A percentile compares a stretch with the other conserved stretches of the same genome.
These are phyloP conservation scores for Listrodromus nycthemerus DNA, from an alignment of 2,888 invertebrate species.

Conservation along the genomic window DNA sequence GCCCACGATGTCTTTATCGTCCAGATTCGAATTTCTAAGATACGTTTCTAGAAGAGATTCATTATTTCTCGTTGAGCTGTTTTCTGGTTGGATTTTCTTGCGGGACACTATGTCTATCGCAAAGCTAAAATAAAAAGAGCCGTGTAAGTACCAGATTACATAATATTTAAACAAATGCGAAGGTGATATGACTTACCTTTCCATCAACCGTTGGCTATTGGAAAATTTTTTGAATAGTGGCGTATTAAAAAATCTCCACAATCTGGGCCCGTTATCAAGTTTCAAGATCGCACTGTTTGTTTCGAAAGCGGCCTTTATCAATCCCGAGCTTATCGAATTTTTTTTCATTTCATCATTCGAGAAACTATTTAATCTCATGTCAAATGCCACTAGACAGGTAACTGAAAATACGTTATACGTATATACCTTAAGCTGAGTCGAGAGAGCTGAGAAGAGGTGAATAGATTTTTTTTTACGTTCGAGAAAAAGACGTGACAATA, in stretches of 20 bases:
- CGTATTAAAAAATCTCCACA: slow-evolving; percentile 91
- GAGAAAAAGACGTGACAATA: slow-evolving; percentile 90
- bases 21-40: slow-evolving; percentile 88
- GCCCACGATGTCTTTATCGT: slow-evolving; percentile 92
- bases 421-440: neutral
- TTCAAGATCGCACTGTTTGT: slow-evolving; percentile 90
- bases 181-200: slow-evolving; percentile 85
- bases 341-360: slow-evolving; percentile 86
- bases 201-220: slow-evolving; percentile 90
- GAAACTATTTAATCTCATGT: slow-evolving; percentile 89
- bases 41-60: slow-evolving; percentile 89
- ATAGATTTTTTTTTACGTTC: slow-evolving; percentile 87
- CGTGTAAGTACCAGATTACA: neutral
- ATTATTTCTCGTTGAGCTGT: slow-evolving; percentile 73
- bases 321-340: slow-evolving; percentile 88
- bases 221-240: slow-evolving; percentile 89
- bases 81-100: slow-evolving; percentile 86
- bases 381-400: slow-evolving; percentile 90
- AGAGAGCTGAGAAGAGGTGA: slow-evolving; percentile 34
- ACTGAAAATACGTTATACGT: slow-evolving; percentile 86
- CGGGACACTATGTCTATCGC: slow-evolving; percentile 88
- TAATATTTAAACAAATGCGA: slow-evolving; percentile 16
- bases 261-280: slow-evolving; percentile 89
- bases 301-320: slow-evolving; percentile 90
- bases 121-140: slow-evolving; percentile 80